These are phyloP conservation scores for Cydia splendana DNA, from an alignment of 1,140 invertebrate species.

Conservation along the genomic window DNA sequence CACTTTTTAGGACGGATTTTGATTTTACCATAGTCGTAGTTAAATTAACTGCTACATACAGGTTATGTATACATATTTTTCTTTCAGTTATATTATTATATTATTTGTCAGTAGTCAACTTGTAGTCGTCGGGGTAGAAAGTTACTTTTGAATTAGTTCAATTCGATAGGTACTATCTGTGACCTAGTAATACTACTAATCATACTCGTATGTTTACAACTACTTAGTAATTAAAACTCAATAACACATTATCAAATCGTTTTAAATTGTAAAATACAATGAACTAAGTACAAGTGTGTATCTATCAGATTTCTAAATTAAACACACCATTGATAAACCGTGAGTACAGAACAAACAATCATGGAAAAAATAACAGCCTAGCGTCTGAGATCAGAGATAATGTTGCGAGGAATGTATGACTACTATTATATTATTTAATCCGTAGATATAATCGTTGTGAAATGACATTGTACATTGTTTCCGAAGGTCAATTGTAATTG, in stretches of 20 bases:
- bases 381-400: slow-evolving; percentile 26
- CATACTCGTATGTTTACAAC: too few species aligned
- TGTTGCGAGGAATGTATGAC: slow-evolving; percentile 20
- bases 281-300: background rate
- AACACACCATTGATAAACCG: slow-evolving; percentile 4
- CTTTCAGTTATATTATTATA: too few species aligned
- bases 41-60: too few species aligned
- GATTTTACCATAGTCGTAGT: background rate
- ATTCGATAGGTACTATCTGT: too few species aligned
- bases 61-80: too few species aligned
- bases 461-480: slow-evolving; percentile 30
- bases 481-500: slow-evolving; percentile 28
- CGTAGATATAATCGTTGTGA: slow-evolving; percentile 25
- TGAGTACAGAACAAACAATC: slow-evolving; percentile 29
- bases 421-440: slow-evolving; percentile 31
- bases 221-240: too few species aligned
- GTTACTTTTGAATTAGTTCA: too few species aligned
- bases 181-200: too few species aligned
- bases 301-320: background rate
- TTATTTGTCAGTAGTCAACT: too few species aligned
- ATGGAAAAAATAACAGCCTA: slow-evolving; percentile 4
- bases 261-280: background rate
- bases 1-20: background rate
- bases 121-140: too few species aligned
- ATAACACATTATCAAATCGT: background rate